Evolutionary conservation across 2,888 invertebrate genomes (phyloP).

Genomic region (Malthinus flaveolus): DNA sequence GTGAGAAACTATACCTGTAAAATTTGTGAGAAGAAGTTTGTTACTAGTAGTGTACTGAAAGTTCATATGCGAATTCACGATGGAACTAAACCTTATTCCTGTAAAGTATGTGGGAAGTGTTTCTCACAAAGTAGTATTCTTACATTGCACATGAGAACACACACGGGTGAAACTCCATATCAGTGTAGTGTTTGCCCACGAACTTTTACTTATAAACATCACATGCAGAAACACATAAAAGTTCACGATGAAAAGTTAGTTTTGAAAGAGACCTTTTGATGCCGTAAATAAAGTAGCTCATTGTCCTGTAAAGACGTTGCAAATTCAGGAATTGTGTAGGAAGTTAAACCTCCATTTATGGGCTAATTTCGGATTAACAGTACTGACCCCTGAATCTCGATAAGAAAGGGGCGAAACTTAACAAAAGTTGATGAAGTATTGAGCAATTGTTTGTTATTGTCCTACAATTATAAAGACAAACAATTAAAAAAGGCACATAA

Average conservation of each 20-base stretch:
- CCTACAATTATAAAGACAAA: too few relatives aligned
- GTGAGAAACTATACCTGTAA: conserved; percentile 23
- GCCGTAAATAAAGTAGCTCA: too few relatives aligned
- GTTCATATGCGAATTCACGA: conserved; percentile 25
- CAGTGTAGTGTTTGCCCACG: conserved; percentile 24
- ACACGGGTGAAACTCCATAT: conserved; percentile 31
- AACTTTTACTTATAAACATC: conserved; percentile 30
- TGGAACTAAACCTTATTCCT: conserved; percentile 25
- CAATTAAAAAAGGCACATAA: too few relatives aligned
- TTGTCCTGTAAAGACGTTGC: too few relatives aligned
- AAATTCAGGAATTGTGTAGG: too few relatives aligned
- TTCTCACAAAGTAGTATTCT: conserved; percentile 26
- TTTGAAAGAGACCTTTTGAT: background rate
- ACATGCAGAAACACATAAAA: conserved; percentile 31
- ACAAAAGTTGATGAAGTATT: too few relatives aligned
- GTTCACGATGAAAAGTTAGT: background rate
- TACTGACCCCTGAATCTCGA: too few relatives aligned
- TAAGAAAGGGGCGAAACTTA: too few relatives aligned
- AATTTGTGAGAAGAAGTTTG: conserved; percentile 15
- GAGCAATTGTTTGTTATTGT: too few relatives aligned
- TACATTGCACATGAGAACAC: conserved; percentile 26
- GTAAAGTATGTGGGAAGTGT: conserved; percentile 27
- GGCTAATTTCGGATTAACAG: too few relatives aligned
- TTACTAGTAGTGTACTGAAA: conserved; percentile 18
- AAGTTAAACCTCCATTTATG: too few relatives aligned